Evolutionary conservation across 2,888 invertebrate genomes (phyloP).

Genomic region (Ceriagrion tenellum): DNA sequence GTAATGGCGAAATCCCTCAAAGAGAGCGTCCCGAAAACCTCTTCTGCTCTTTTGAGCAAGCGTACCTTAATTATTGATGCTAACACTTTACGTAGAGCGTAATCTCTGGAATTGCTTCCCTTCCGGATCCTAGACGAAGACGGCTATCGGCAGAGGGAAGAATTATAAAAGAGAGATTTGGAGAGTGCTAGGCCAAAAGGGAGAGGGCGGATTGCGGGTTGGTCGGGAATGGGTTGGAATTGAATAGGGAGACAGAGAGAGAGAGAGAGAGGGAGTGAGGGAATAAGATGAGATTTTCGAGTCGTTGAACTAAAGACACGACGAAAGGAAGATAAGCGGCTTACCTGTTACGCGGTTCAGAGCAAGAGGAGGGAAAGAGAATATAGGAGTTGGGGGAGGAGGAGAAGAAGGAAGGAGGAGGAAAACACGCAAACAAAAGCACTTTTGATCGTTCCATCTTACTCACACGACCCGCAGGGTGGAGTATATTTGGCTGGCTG

Average conservation of each 20-base stretch:
- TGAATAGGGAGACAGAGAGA: not conserved
- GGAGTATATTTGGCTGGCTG: not conserved
- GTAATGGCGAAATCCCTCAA: too few species aligned
- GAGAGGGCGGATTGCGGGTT: not conserved
- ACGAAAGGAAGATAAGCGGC: conserved; percentile 20
- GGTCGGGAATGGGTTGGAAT: not conserved
- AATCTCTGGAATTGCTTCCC: not conserved
- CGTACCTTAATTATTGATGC: not conserved
- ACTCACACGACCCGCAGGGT: not conserved
- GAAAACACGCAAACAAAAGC: not conserved
- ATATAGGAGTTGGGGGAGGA: not conserved
- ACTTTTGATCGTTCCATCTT: not conserved
- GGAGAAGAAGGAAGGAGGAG: not conserved
- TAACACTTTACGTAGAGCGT: not conserved
- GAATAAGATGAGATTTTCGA: conserved; percentile 22
- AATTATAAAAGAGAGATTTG: not conserved
- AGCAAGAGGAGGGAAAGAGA: not conserved
- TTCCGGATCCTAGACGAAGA: not conserved
- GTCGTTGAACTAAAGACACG: conserved; percentile 19
- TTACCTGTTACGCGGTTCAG: conserved; percentile 32
- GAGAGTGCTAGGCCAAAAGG: not conserved
- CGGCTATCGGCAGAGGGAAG: not conserved
- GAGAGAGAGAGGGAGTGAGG: not conserved
- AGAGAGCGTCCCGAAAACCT: too few species aligned
- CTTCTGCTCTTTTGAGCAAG: not conserved